A percentile compares a stretch with the other conserved stretches of the same genome.
Evolutionary conservation across 2,113 vertebrate genomes (phyloP).

Genomic region (Furnarius figulus): DNA sequence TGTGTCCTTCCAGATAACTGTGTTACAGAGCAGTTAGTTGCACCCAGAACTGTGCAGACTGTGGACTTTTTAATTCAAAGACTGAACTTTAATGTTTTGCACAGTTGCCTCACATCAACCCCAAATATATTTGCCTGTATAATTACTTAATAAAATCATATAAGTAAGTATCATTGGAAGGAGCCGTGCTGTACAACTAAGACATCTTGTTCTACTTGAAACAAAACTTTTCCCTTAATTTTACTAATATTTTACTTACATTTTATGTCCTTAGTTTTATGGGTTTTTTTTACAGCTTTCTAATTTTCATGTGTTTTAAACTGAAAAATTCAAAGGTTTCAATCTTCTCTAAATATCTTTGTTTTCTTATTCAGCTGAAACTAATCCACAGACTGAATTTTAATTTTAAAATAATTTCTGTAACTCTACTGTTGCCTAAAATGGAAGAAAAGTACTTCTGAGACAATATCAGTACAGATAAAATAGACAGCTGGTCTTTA

Average conservation of each 20-base stretch:
- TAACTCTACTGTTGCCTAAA: neutral
- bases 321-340: neutral
- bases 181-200: neutral
- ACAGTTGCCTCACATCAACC: neutral
- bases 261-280: neutral
- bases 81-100: neutral
- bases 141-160: constrained; percentile 22
- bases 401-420: neutral
- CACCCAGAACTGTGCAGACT: neutral
- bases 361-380: neutral
- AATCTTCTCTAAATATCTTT: neutral
- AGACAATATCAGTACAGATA: too few species aligned
- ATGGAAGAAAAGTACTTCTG: too few species aligned
- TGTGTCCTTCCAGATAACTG: constrained; percentile 1
- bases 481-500: too few species aligned
- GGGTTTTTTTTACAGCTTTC: neutral
- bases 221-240: neutral
- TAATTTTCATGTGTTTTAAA: neutral
- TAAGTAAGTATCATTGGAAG: neutral
- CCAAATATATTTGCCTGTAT: neutral
- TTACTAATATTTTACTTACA: neutral
- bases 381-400: neutral
- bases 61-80: neutral
- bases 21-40: constrained; percentile 15
- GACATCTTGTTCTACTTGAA: constrained; percentile 8